Conservation (phyloP, 2,888 invertebrate species). For the Laspeyria flexula region DNA sequence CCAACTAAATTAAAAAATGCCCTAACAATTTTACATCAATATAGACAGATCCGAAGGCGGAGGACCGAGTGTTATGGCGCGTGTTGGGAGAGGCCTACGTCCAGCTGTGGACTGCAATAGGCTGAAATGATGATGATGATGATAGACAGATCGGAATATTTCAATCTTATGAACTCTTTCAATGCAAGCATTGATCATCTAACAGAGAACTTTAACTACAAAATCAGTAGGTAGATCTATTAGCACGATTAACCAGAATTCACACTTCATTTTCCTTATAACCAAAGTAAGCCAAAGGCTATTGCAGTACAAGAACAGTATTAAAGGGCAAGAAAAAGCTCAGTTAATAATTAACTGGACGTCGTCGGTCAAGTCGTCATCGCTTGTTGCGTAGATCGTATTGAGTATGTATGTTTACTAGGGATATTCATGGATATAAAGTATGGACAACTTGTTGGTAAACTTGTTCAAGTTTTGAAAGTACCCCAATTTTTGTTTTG, state of each 20-base stretch:
- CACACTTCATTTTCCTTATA: conserved; percentile 8
- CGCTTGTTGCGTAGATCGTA: conserved; percentile 25
- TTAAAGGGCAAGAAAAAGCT: conserved; percentile 29
- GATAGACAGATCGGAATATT: no score
- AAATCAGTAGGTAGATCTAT: neutral
- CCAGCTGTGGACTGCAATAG: no score
- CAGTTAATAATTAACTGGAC: conserved; percentile 29
- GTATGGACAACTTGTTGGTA: neutral
- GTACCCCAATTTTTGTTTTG: no score
- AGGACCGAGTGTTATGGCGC: no score
- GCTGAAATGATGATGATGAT: no score
- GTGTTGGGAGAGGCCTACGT: no score
- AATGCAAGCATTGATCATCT: neutral
- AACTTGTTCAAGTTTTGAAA: neutral
- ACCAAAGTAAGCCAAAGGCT: conserved; percentile 17
- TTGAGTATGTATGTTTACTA: neutral
- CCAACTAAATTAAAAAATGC: no score
- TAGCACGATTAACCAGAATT: conserved; percentile 1
- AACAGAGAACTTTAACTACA: neutral
- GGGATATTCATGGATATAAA: conserved; percentile 1
- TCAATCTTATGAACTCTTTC: no score
- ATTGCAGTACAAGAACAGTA: conserved; percentile 28
- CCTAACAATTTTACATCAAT: no score
- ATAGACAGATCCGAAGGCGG: no score
- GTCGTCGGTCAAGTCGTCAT: conserved; percentile 30